phyloP scores from a whole-genome alignment of 2,113 vertebrate species.

The Eidolon helvum region DNA sequence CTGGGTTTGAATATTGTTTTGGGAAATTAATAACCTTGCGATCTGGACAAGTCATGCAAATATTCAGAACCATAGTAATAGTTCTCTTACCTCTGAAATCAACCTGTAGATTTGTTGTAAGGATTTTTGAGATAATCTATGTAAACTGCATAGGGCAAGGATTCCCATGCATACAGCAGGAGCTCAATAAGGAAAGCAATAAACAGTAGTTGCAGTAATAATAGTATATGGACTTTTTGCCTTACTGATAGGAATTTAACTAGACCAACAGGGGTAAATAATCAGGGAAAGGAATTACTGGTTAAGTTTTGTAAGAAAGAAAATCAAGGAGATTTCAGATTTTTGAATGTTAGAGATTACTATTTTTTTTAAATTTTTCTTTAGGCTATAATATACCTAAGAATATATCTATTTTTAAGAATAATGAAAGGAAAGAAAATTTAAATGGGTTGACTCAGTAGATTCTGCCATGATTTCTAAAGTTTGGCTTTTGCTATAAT shows the following conservation, averaged over 20 bases:
- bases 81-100: not conserved
- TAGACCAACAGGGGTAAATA: not conserved
- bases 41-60: not conserved
- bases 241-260: not conserved
- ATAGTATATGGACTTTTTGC: not conserved
- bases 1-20: not conserved
- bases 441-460: not conserved
- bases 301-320: not conserved
- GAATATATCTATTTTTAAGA: not conserved
- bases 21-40: not conserved
- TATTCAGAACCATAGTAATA: not conserved
- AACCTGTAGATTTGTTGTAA: not conserved
- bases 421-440: not conserved
- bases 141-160: not conserved
- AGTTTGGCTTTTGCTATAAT: not conserved
- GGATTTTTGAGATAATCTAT: not conserved
- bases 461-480: not conserved
- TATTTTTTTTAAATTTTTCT: not conserved
- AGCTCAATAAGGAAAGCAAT: not conserved
- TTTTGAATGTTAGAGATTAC: not conserved
- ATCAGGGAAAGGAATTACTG: not conserved
- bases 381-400: not conserved
- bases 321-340: not conserved
- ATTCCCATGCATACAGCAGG: not conserved
- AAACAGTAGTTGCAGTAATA: not conserved